Percentiles rank a stretch among this genome's conserved stretches.
Conservation (phyloP, 1,140 invertebrate genomes). For the Probaryconus sp. region DNA sequence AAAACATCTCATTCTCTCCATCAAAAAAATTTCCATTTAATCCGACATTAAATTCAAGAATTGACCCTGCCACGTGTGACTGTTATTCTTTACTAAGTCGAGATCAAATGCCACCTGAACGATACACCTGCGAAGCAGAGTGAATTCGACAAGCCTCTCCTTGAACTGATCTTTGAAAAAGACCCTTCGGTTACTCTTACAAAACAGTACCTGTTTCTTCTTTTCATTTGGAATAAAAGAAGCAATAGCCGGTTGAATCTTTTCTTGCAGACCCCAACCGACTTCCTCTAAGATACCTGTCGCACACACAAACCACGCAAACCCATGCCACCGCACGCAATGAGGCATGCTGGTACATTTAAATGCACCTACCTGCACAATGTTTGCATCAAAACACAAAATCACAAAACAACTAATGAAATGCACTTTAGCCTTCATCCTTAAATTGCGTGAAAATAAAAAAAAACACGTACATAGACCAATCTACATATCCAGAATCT, state of each 20-base stretch:
- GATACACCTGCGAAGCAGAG: constrained; percentile 43
- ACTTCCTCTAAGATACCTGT: constrained; percentile 48
- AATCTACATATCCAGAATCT: no score
- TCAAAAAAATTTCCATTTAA: no score
- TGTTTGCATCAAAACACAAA: not conserved
- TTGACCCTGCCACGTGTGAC: no score
- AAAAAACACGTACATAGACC: no score
- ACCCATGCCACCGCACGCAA: constrained; percentile 45
- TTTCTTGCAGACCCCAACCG: constrained; percentile 24
- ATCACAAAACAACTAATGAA: not conserved
- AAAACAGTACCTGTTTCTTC: constrained; percentile 48
- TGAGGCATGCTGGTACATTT: constrained; percentile 47
- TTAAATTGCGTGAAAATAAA: no score
- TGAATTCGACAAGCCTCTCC: constrained; percentile 19
- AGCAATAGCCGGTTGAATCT: constrained; percentile 28
- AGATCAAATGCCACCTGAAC: constrained; percentile 55
- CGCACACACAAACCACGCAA: constrained; percentile 25
- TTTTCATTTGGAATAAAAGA: constrained; percentile 36
- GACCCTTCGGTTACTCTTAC: constrained; percentile 40
- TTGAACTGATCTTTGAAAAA: constrained; percentile 37
- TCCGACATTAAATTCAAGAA: no score
- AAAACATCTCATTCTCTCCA: no score
- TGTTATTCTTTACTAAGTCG: no score
- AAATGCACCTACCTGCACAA: constrained; percentile 23
- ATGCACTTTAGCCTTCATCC: no score